Evolutionary conservation across 2,797 vertebrate species (phyloP), one percentile per base, ranked within the genome.

Genomic region (Pseudochirops corinnae): DNA sequence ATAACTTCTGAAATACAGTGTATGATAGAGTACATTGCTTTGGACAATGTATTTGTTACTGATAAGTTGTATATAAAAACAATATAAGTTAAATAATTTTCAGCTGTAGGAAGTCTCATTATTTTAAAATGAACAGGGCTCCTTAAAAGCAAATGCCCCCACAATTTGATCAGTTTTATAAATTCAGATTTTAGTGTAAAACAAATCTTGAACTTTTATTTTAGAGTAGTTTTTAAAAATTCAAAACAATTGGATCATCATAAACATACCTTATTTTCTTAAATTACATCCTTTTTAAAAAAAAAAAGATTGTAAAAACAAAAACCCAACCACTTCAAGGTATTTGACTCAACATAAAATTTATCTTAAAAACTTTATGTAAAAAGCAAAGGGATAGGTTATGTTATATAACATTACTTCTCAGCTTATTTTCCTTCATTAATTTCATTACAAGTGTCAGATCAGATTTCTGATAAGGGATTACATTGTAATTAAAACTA

Each of bases 1-100:
- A 93, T 74, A 96, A 97, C 92, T 96, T 97, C 95, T 96, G 82
- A 96, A 97, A 96, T 94, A 91, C 74, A 94, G 67, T 82, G 92
- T 93, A 92, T 12, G 52, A 57, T 50, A 95, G 28, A 95, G 53
- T 91, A 93, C 91, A 93, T 95, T 11, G 18, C 91, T 97, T 93
- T 95, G 82, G 90, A 31, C 58, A 94, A 82, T 52, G 50, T 11
- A 96, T n/a, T 74, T 9, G 1, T 95, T 97, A 95, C 93, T 53
- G 92, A 87, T 93, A 95, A 39, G n/a, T 62, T 58, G 56, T 91
- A 50, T 58, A 50, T 92, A 82, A 93, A 24, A 52, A 60, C 90
- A 94, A 92, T 50, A 21, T n/a, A 95, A n/a, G 39, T 21, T 74
- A 39, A 74, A 46, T 82, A 24, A 46, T 82, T 82, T 82, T 46